phyloP scores from a whole-genome alignment of 2,888 invertebrate genomes.

The Apomyelois bistriatella region DNA sequence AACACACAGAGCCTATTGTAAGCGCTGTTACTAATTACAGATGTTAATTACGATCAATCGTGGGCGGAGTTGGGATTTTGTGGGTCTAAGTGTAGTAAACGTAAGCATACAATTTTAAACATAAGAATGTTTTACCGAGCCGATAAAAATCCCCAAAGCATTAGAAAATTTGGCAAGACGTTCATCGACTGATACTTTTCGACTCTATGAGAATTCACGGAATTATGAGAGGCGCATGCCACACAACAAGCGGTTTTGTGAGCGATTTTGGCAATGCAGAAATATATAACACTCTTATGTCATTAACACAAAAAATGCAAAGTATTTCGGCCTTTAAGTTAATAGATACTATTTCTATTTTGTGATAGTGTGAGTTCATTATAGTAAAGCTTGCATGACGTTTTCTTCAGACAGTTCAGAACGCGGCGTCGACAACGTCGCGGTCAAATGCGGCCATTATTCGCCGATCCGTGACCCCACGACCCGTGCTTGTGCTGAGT shows the following conservation, averaged over 20 bases:
- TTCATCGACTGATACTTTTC: background rate
- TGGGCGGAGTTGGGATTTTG: slow-evolving; percentile 23
- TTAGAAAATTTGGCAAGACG: background rate
- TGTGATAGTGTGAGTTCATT: background rate
- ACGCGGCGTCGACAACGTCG: slow-evolving; percentile 22
- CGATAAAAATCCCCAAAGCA: background rate
- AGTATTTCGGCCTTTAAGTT: too few species aligned
- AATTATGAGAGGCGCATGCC: too few species aligned
- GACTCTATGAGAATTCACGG: too few species aligned
- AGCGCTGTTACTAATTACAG: slow-evolving; percentile 23
- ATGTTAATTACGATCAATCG: slow-evolving; percentile 30
- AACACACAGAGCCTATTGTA: slow-evolving; percentile 30
- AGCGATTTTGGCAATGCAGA: too few species aligned
- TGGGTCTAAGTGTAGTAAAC: background rate
- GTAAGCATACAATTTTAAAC: too few species aligned
- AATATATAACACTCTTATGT: too few species aligned
- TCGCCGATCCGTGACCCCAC: slow-evolving; percentile 56
- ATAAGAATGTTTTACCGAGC: too few species aligned
- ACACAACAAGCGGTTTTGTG: too few species aligned
- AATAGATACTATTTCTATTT: too few species aligned
- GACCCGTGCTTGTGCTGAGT: slow-evolving; percentile 58
- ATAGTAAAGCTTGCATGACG: background rate
- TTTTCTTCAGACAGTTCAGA: slow-evolving; percentile 19
- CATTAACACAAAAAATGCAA: too few species aligned
- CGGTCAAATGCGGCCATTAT: slow-evolving; percentile 33